Base-by-base conservation (phyloP, 1,140 invertebrate species). In the Lucilia sericata region DNA sequence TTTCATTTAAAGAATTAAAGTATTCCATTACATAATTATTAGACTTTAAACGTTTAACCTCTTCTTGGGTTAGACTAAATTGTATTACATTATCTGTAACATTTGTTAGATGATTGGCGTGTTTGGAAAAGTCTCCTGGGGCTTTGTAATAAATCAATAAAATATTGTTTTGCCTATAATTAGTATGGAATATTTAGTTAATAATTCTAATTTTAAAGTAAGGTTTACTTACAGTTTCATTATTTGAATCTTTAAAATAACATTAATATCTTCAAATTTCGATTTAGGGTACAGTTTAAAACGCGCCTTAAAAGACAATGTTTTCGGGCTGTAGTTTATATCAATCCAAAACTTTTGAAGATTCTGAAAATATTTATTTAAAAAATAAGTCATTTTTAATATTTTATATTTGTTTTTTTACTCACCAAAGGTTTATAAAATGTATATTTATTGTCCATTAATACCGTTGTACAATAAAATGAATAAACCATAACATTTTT, bases 361-460 rank as follows among this genome's bases (percentile, higher is more conserved):
- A 75, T 74, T 74, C 82, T 83, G 14, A 30, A 83, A 82, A 42
- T 10, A 42, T 8, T 3, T 7, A 42, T 10, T 8, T 42, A 42
- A 0, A 42, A 8, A 42, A 2, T 42, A 42, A 42, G 10, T 36
- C 5, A 42, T 34, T 34, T 5, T 70, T 1, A 2, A 81, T 55
- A 82, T 21, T 55, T 13, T 19, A 8, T 25, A 42, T 7, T 19
- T 55, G 21, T 55, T 30, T 51, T 12, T 55, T 25, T 49, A 83
- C 81, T 82, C 75, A 83, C 82, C 82, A 74, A 74, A 9, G 65
- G 34, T 49, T 83, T 74, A 75, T 47, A 83, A 19, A 83, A 74
- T 19, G 17, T 49, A 14, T 47, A 65, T 49, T 75, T 51, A 83
- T 75, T 70, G n/a, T 36, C 82, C 25, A 83, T 25, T 17, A 12